These are phyloP conservation scores for Zaprionus bogoriensis DNA, from an alignment of 2,888 invertebrate genomes.

Conservation along the genomic window DNA sequence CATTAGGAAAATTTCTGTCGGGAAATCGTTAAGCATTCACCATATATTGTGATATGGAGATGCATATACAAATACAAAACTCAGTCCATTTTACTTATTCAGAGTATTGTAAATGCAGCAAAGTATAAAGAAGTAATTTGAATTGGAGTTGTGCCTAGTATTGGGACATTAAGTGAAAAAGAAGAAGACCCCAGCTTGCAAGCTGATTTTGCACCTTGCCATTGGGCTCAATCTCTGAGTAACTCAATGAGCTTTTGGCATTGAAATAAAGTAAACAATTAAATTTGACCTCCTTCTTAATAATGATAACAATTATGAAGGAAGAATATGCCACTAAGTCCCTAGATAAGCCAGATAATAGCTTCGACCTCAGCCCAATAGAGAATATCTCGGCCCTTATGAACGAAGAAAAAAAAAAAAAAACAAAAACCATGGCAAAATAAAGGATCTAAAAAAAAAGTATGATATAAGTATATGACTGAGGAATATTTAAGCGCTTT, in stretches of 20 bases:
- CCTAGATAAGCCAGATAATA: conserved; percentile 4
- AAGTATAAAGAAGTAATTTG: not conserved
- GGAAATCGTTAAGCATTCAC: too few relatives aligned
- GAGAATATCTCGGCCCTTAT: not conserved
- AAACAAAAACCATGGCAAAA: not conserved
- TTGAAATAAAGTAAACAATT: not conserved
- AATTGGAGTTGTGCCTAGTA: not conserved
- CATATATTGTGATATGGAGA: too few relatives aligned
- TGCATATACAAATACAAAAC: too few relatives aligned
- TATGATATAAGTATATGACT: too few relatives aligned
- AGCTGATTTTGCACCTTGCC: not conserved
- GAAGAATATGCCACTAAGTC: not conserved
- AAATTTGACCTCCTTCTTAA: not conserved
- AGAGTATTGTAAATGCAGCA: not conserved
- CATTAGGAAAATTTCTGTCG: too few relatives aligned
- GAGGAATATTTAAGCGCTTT: too few relatives aligned
- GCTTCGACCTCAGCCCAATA: conserved; percentile 1
- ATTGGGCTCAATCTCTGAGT: too few relatives aligned
- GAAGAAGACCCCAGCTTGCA: not conserved
- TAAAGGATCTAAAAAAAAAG: not conserved
- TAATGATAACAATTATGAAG: not conserved
- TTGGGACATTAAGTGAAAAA: not conserved
- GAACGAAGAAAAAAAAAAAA: not conserved
- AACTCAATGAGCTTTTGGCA: not conserved
- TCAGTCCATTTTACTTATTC: not conserved